Conservation (phyloP, 2,797 vertebrate species). For the Cercopithecus diana region DNA sequence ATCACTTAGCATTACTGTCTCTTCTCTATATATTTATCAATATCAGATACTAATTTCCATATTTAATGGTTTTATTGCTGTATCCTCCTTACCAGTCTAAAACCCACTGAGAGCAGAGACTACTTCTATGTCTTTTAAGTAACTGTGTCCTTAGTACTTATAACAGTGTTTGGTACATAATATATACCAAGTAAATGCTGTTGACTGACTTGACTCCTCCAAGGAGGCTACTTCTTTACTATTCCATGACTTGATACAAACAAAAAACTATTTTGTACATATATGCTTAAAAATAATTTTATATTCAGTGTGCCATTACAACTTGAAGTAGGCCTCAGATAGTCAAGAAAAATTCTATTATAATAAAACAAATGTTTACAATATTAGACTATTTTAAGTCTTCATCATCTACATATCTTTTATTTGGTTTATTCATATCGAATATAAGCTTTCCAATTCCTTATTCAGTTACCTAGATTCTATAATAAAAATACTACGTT, state of each 20-base stretch:
- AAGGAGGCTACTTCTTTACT: neutral
- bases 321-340: neutral
- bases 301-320: neutral
- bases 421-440: slow-evolving; percentile 3
- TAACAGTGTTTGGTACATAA: neutral
- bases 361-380: neutral
- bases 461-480: neutral
- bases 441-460: neutral
- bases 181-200: neutral
- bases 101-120: neutral
- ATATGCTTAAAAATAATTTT: neutral
- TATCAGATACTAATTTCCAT: neutral
- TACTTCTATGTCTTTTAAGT: neutral
- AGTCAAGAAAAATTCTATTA: neutral
- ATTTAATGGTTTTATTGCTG: slow-evolving; percentile 1
- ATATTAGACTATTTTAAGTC: slow-evolving; percentile 9
- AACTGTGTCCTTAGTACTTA: neutral
- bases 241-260: neutral
- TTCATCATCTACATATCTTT: neutral
- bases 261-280: neutral
- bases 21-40: neutral
- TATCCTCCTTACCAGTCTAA: neutral
- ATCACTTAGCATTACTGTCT: neutral
- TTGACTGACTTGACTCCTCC: neutral
- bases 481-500: slow-evolving; percentile 41